Base-by-base conservation (phyloP, 1,140 invertebrate genomes). In the Zaprionus ghesquierei region DNA sequence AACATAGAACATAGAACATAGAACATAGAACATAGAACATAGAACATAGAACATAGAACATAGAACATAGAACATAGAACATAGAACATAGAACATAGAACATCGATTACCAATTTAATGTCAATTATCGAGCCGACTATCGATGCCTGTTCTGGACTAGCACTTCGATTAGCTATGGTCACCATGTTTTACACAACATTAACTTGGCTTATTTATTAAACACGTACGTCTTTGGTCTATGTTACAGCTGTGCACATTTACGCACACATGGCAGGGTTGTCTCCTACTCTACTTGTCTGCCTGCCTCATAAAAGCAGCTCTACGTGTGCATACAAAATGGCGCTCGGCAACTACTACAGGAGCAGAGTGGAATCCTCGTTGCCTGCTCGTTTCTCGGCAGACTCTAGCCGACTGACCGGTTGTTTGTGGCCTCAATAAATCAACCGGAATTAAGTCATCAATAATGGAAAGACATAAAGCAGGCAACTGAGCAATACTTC, bases 401-500 rank as follows among this genome's bases (percentile, higher is more conserved):
- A 68, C 54, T 56, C 58, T 65, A 61, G 53, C 44, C 46, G 44
- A 27, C 61, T 75, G 73, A 69, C 70, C 79, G 78, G 78, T 71
- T 86, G 82, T 82, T 87, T 86, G 82, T 86, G 82, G 82, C 82
- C 82, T 87, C 82, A 87, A 86, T 86, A 86, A 86, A 86, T 86
- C 82, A 86, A 86, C 75, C 29, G 82, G 82, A 87, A 86, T 86
- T 86, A 86, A 86, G 82, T 78, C 82, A 86, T 86, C 82, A 86
- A 86, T 86, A 86, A 86, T 86, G 82, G 68, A 82, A 81, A 79
- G 82, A 82, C 82, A 86, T 86, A 86, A 86, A 87, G 75, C 82
- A 87, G 82, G 23, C 81, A 71, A 66, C 60, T 58, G 66, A 53
- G 81, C 65, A 46, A 64, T 79, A 86, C 50, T 85, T 85, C 61